Evolutionary conservation across 1,140 invertebrate species (phyloP), one percentile per base, ranked within the genome.

Genomic region (Aphaenogaster rudis): DNA sequence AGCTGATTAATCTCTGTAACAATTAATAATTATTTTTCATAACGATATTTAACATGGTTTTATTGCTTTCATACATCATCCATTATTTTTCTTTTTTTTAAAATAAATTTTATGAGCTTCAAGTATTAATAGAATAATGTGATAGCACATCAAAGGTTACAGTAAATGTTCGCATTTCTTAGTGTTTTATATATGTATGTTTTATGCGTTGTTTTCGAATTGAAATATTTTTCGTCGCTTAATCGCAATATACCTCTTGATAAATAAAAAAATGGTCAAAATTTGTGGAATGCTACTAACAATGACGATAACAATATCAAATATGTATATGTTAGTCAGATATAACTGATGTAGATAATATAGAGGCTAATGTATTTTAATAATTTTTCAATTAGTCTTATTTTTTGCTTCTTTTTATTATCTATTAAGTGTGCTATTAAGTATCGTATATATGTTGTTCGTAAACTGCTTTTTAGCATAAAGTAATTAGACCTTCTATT

Each of bases 101-200:
- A 21, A 21, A 15, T 39, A 21, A 42, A 69, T 81, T 81, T 81
- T 57, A 28, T 8, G 0, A 15, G 9, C 13, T 45, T 64, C 4
- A 69, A 57, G 8, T 79, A 67, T 54, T 69, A 45, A 80, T 11
- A 64, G 28, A 52, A 76, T n/a, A 8, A 52, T 42, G 8, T 48
- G 36, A 54, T 28, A 66, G n/a, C n/a, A 28, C 28, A 48, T 74
- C 9, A 33, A 33, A 50, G 6, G 57, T 36, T 69, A 69, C 9
- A 63, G 33, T 57, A 71, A 86, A 86, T 64, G 7, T 74, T 76
- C 17, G 33, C 39, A 28, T 80, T 79, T 39, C n/a, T 48, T 48
- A 81, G 3, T 39, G 5, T 63, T 86, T 39, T 9, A 28, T 54
- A 54, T 7, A 64, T 33, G 57, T 64, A 39, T 15, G 66, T 42